Conservation (phyloP, 1,140 invertebrate species). For the Microvelia longipes region DNA sequence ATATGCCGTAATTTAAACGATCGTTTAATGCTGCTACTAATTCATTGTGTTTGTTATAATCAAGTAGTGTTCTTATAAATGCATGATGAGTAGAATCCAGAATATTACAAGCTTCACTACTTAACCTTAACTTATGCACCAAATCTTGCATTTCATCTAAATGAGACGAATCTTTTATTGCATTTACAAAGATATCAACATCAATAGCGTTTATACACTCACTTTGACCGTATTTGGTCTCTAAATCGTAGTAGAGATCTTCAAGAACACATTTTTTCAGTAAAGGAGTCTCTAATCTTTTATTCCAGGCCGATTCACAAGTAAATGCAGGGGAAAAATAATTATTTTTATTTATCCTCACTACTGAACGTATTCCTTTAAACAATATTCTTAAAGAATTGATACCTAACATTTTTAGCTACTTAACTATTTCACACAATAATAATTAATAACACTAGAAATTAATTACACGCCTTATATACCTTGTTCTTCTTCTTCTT, state of each 20-base stretch:
- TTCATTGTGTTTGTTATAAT: constrained; percentile 39
- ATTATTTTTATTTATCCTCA: constrained; percentile 27
- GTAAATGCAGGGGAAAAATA: constrained; percentile 45
- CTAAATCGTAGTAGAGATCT: constrained; percentile 45
- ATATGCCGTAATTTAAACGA: constrained; percentile 75
- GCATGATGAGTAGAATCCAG: constrained; percentile 69
- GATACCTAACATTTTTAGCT: not conserved
- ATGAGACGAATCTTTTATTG: constrained; percentile 31
- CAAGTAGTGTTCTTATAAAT: constrained; percentile 48
- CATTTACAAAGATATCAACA: constrained; percentile 56
- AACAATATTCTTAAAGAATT: not conserved
- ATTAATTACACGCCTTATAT: too few species aligned
- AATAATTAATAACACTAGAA: too few species aligned
- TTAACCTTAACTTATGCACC: constrained; percentile 49
- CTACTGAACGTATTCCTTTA: constrained; percentile 1
- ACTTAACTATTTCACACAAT: too few species aligned
- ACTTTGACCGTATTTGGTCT: constrained; percentile 37
- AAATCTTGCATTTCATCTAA: constrained; percentile 52
- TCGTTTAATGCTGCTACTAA: constrained; percentile 59
- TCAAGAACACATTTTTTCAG: constrained; percentile 43
- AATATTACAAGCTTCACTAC: constrained; percentile 46
- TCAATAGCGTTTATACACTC: constrained; percentile 48
- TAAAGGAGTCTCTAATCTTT: constrained; percentile 39
- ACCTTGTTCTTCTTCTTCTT: too few species aligned
- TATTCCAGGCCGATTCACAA: constrained; percentile 48